Evolutionary conservation across 2,797 vertebrate genomes (phyloP).

Genomic region (Smutsia gigantea): DNA sequence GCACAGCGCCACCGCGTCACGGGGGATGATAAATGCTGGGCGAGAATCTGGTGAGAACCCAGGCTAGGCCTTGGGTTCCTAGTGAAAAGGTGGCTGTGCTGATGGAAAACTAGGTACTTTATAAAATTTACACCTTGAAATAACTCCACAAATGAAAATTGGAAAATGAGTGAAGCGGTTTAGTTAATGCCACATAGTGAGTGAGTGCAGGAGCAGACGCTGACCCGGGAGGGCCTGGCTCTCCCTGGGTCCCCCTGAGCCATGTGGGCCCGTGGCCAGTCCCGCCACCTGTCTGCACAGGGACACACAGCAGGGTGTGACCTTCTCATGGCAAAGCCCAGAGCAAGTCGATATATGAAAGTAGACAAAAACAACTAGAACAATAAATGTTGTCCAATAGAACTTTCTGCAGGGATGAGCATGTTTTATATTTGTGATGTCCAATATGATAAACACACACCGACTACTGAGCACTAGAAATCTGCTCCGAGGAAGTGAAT

Average conservation of each 20-base stretch:
- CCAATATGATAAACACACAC: not conserved
- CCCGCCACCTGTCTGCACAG: not conserved
- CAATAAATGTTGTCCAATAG: not conserved
- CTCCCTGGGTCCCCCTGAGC: not conserved
- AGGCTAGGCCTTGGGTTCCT: not conserved
- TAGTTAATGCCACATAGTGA: not conserved
- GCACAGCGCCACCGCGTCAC: fast-evolving
- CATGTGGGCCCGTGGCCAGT: fast-evolving
- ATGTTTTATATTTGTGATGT: not conserved
- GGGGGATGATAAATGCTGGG: not conserved
- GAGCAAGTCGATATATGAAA: not conserved
- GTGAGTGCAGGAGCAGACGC: not conserved
- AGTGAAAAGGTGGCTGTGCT: not conserved
- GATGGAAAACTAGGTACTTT: not conserved
- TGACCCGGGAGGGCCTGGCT: not conserved
- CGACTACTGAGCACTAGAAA: not conserved
- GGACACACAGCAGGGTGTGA: not conserved
- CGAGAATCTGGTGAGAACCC: not conserved
- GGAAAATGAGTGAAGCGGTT: not conserved
- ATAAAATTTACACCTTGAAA: not conserved
- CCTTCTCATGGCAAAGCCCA: not conserved
- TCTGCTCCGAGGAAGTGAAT: not conserved
- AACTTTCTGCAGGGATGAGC: not conserved
- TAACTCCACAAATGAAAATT: not conserved
- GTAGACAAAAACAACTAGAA: not conserved